Percentiles rank a stretch among this genome's conserved stretches.
phyloP scores from a whole-genome alignment of 2,113 vertebrate genomes.

The Lutjanus erythropterus region DNA sequence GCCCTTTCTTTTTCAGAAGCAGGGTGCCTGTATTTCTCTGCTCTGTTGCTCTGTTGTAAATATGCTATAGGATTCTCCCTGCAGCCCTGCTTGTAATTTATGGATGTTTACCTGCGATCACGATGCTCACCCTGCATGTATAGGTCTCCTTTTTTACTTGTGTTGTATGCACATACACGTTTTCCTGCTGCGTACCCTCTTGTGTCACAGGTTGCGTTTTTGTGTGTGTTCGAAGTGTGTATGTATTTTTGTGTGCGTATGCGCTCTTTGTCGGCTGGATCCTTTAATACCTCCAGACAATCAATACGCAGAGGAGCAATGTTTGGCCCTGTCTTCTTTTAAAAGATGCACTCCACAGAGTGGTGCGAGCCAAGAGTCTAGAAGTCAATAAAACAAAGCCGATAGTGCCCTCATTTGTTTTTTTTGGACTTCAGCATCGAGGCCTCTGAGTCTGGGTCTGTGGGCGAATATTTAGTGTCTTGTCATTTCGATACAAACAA shows the following conservation, averaged over 20 bases:
- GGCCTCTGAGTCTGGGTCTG: slow-evolving; percentile 45
- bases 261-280: slow-evolving; percentile 55
- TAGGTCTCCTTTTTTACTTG: slow-evolving; percentile 1
- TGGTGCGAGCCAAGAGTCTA: slow-evolving; percentile 58
- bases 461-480: slow-evolving; percentile 52
- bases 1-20: slow-evolving; percentile 15
- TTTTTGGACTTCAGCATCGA: slow-evolving; percentile 33
- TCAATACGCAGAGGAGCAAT: slow-evolving; percentile 64
- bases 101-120: slow-evolving; percentile 68
- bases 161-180: slow-evolving; percentile 2
- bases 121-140: slow-evolving; percentile 5
- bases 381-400: slow-evolving; percentile 76
- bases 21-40: slow-evolving; percentile 51
- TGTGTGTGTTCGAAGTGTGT: slow-evolving; percentile 19
- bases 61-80: slow-evolving; percentile 71
- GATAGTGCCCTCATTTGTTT: slow-evolving; percentile 54
- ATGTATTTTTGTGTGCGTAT: slow-evolving; percentile 40
- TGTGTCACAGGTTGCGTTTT: slow-evolving; percentile 1
- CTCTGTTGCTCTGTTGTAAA: slow-evolving; percentile 68
- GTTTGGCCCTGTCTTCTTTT: slow-evolving; percentile 70
- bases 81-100: slow-evolving; percentile 66
- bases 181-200: background rate
- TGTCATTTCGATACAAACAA: slow-evolving; percentile 50
- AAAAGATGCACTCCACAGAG: slow-evolving; percentile 70
- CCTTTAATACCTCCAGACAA: slow-evolving; percentile 75